Evolutionary conservation across 2,113 vertebrate species (phyloP), one percentile per base, ranked within the genome.

Genomic region (Dasyprocta punctata): DNA sequence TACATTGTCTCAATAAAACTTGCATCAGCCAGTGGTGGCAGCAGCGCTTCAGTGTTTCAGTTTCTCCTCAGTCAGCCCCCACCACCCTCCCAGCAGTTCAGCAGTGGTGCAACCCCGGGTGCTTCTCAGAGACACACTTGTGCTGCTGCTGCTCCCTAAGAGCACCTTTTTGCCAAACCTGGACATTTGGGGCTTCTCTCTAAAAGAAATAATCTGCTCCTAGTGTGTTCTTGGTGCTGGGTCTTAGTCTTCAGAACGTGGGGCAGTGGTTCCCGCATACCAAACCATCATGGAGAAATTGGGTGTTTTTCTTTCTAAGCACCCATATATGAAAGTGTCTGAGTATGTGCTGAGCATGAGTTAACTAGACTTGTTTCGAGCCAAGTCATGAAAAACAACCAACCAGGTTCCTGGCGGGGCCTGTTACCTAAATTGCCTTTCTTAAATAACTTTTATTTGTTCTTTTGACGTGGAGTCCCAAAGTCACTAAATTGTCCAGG

Each of bases 1-100:
- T 99, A 98, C 98, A 97, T 94, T 97, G 98, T 98, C 98, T 98
- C 98, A 99, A 99, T 99, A 99, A 99, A 99, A 99, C 98, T 98
- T 99, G 99, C 98, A 98, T 99, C 99, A 98, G 99, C 99, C 98
- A 98, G 98, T 98, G 98, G 99, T 98, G 98, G 89, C 52, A 56
- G 92, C 97, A 95, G 98, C 97, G 98, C 98, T 49, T 92, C 95
- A 26, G 98, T 97, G 95, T 97, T 95, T 95, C 78, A 44, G 96
- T 77, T 87, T 93, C 81, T 97, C 78, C 95, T 97, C 95, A 78
- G 96, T 97, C 49, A 22, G 69, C 49, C n/a, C 85, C 58, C 58
- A 28, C 44, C 56, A 89, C n/a, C 60, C 88, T 33, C 60, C 9
- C 16, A 60, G 54, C 75, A 54, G 56, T 58, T 75, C 12, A 56